phyloP scores from a whole-genome alignment of 2,888 invertebrate species.

The Allygus modestus region DNA sequence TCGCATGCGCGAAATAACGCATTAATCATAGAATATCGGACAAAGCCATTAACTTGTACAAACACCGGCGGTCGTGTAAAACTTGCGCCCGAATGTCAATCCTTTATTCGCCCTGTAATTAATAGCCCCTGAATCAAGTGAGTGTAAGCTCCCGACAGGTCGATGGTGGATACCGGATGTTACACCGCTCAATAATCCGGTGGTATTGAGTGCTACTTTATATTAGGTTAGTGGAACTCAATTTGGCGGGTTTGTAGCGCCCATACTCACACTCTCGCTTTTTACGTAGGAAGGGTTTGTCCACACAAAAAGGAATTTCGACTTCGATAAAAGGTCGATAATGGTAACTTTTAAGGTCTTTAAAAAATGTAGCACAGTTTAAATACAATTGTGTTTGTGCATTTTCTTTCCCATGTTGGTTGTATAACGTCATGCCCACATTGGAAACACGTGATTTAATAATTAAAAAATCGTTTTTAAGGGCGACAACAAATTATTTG shows the following conservation, averaged over 20 bases:
- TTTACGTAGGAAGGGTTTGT: too few species aligned
- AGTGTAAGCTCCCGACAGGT: neutral
- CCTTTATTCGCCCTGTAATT: neutral
- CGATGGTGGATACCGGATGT: neutral
- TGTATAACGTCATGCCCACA: too few species aligned
- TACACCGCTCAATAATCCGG: neutral
- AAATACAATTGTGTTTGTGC: too few species aligned
- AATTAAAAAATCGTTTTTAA: too few species aligned
- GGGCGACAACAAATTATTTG: too few species aligned
- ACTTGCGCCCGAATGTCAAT: constrained; percentile 15
- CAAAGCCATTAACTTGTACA: constrained; percentile 37
- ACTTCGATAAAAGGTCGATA: too few species aligned
- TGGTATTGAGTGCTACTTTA: neutral
- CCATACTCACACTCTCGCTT: too few species aligned
- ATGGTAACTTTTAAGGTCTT: too few species aligned
- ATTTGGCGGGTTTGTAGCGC: constrained; percentile 3
- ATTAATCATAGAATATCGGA: constrained; percentile 8
- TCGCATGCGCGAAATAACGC: neutral
- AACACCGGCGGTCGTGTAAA: neutral
- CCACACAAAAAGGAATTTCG: too few species aligned
- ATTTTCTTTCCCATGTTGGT: too few species aligned
- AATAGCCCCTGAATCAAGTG: neutral
- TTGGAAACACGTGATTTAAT: too few species aligned
- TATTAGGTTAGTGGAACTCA: neutral
- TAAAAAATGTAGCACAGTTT: too few species aligned